Base-by-base conservation (phyloP, 1,140 invertebrate species). In the Pseudobourletiella spinata region DNA sequence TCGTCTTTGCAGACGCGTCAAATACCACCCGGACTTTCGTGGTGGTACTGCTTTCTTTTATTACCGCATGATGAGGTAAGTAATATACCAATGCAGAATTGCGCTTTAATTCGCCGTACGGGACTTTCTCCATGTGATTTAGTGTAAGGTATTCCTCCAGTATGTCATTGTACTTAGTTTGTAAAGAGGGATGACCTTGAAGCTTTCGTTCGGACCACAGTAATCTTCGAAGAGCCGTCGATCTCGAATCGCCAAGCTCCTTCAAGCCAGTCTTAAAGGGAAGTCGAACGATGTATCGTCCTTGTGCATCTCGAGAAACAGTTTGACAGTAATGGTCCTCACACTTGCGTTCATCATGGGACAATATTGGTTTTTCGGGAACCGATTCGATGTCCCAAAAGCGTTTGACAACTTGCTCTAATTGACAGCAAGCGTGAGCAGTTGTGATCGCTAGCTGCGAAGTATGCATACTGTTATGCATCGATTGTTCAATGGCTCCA, bases 81-180 rank as follows among this genome's bases (percentile, higher is more conserved):
- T 50, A 70, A 8, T n/a, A n/a, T n/a, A n/a, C n/a, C n/a, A 62
- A 70, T 18, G n/a, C 39, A 24, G 8, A 61, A 2, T 14, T 69
- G 57, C 61, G 61, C 58, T 30, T 35, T 56, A 50, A 59, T 59
- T 20, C 60, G 43, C 0, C 52, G 54, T 1, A 39, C 29, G 32
- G 57, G 56, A 15, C 56, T 55, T 54, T 25, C 46, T 48, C 35
- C 73, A 73, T 75, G 54, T 74, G 70, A 14, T 68, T 64, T 15
- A 73, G 44, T 61, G 3, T 28, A n/a, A 68, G 15, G 44, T 72
- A 73, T 52, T 75, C 70, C n/a, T 65, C 18, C 65, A 76, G 67
- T 42, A 74, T 72, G 29, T 60, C 43, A 15, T 15, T n/a, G 61
- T 76, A 74, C 46, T 67, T n/a, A 55, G 66, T 55, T 14, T 70